Evolutionary conservation across 30 jellyfish, hydroid and myxozoan species (phyloP), one percentile per base, ranked within the genome.

Genomic region (Cassiopea andromeda): DNA sequence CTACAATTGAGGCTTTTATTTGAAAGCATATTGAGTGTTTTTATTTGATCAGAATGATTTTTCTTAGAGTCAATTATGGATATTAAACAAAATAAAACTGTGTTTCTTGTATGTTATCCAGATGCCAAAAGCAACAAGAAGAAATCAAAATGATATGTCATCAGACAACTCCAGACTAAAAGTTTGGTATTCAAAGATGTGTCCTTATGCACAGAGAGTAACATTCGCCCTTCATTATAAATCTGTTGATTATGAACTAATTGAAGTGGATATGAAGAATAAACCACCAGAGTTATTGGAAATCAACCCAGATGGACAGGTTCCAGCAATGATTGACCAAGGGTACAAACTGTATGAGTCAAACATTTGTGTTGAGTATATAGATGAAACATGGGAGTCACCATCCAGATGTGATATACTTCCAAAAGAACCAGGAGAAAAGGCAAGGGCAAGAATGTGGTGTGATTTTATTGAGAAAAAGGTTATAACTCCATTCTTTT

Each of bases 191-290:
- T 81, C 97, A 16, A 60, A 59, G 77, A 38, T 90, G 73, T 90
- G 97, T 59, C 97, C 97, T 1, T 90, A 78, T 84, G 93, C 97
- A 27, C 92, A 90, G 54, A 75, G 93, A 73, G 93, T 83, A 8
- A 68, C 89, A 15, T 74, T 90, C 38, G 93, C 97, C 2, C 60
- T 90, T 58, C 88, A 82, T 75, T 84, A 73, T 77, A 76, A 80
- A 76, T 19, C 64, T 14, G 92, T 90, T 12, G 97, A 90, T 18
- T 84, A 90, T 78, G 97, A 82, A 47, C 45, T 80, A 16, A 54
- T 71, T 18, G 91, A 75, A 59, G 91, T 90, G 0, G 93, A 90
- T 54, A 73, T 90, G 93, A 76, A 70, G 44, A 69, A 82, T 59
- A 90, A 90, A 58, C 93, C 97, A 13, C 79, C 82, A 61, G 93